These are phyloP conservation scores for Scolopax mira DNA, from an alignment of 2,113 vertebrate genomes.

Conservation along the genomic window DNA sequence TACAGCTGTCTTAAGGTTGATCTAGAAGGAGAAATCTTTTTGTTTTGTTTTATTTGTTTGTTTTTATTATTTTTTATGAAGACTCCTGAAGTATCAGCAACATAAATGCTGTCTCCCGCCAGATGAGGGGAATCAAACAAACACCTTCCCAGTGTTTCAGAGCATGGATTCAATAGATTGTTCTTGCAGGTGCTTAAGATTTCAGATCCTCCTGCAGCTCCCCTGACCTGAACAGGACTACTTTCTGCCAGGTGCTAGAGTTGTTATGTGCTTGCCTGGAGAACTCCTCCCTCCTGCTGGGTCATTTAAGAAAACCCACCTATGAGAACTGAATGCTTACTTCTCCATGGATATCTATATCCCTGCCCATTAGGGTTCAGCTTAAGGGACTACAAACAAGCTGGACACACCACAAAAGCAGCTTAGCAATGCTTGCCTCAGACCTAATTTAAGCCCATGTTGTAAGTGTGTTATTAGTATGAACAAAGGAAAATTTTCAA, in stretches of 20 bases:
- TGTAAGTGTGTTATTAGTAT: conserved; percentile 2
- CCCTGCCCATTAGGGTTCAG: not conserved
- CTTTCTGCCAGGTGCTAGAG: not conserved
- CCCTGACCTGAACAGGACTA: not conserved
- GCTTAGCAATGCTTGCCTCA: conserved; percentile 20
- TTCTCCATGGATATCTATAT: not conserved
- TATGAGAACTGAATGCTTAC: not conserved
- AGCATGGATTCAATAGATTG: rapidly evolving
- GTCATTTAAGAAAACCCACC: not conserved
- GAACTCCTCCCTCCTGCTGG: not conserved
- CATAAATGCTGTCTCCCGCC: not conserved
- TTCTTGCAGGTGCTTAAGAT: not conserved
- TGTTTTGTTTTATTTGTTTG: not conserved
- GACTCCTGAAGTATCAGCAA: not conserved
- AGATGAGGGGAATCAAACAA: not conserved
- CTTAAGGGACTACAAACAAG: not conserved
- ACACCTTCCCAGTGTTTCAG: not conserved
- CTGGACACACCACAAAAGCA: not conserved
- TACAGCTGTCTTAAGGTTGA: not conserved
- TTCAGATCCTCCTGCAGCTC: not conserved
- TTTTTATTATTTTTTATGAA: not conserved
- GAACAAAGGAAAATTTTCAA: conserved; percentile 12
- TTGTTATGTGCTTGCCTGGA: not conserved
- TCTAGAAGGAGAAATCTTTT: not conserved
- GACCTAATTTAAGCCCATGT: not conserved